Evolutionary conservation across 2,113 vertebrate genomes (phyloP).

Genomic region (Heloderma charlesbogerti): DNA sequence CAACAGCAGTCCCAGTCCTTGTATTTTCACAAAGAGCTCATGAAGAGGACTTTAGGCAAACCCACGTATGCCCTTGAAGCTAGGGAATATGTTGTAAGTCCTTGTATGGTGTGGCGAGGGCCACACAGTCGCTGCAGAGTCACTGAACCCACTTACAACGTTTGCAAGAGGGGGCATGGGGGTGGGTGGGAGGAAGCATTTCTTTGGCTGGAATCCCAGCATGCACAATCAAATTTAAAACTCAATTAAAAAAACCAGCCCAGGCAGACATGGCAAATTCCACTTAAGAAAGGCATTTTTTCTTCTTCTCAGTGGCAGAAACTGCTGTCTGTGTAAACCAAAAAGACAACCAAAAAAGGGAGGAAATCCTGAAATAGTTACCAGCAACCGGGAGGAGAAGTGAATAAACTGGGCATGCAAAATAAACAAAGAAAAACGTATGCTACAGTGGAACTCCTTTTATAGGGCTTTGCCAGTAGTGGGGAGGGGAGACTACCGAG

Average conservation of each 20-base stretch:
- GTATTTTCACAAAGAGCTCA: slow-evolving; percentile 94
- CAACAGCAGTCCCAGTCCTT: slow-evolving; percentile 91
- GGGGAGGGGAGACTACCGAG: background rate
- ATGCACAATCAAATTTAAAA: background rate
- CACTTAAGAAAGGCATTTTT: slow-evolving; percentile 32
- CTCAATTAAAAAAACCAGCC: background rate
- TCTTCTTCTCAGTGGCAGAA: slow-evolving; percentile 17
- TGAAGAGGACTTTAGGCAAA: slow-evolving; percentile 97
- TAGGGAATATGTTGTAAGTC: slow-evolving; percentile 98
- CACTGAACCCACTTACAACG: slow-evolving; percentile 80
- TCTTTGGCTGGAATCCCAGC: slow-evolving; percentile 39
- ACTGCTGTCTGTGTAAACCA: background rate
- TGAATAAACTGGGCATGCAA: background rate
- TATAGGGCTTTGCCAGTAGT: background rate
- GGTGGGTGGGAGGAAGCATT: background rate
- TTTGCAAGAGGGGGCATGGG: slow-evolving; percentile 4
- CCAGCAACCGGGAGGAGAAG: slow-evolving; percentile 43
- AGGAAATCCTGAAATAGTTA: background rate
- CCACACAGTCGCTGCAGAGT: slow-evolving; percentile 72
- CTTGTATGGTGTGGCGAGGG: slow-evolving; percentile 65
- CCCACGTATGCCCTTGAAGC: slow-evolving; percentile 96
- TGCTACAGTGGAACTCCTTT: background rate
- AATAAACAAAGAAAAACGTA: background rate
- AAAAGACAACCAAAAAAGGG: background rate
- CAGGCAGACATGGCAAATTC: background rate